Evolutionary conservation across 2,797 vertebrate species (phyloP), one percentile per base, ranked within the genome.

Genomic region (Clarias laeviceps): DNA sequence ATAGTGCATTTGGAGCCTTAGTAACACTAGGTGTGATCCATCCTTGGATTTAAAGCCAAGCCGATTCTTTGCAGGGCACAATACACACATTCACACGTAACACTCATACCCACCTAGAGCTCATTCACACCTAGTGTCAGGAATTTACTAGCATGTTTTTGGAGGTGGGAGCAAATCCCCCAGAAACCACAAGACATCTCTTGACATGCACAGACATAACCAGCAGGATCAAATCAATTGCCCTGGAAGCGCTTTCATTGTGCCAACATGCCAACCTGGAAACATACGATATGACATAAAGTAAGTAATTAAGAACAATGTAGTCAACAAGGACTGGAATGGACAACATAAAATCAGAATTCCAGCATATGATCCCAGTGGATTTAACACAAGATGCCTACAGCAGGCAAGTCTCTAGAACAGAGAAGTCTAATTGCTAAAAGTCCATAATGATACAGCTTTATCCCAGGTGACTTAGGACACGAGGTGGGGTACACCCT

Each of bases 281-380:
- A 20, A 59, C 34, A 77, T 61, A 77, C 20, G 37, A 11, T 76
- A 76, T 76, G n/a, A 76, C 17, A 27, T 76, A 57, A 29, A 76
- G 7, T 1, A 76, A 17, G 15, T 54, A 74, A 54, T 74, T 6
- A 73, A 73, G 11, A n/a, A n/a, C 70, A n/a, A 1, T 40, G 37
- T 24, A 1, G 22, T 40, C 69, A 11, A 72, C 37, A 72, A 40
- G 22, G 45, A 54, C n/a, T 74, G n/a, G 72, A 74, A 77, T 57
- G n/a, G 24, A 54, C 45, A 18, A n/a, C 45, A 54, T n/a, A 20
- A 18, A 56, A 74, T 27, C n/a, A 56, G 15, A 56, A 29, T 29
- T 56, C 7, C 27, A 32, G 50, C 27, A 57, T 76, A 57, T 76
- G 24, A 50, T 50, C 5, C 37, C 22, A 24, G 24, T 37, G 17